These are phyloP conservation scores for Allygus modestus DNA, from an alignment of 2,888 invertebrate species.

Conservation along the genomic window DNA sequence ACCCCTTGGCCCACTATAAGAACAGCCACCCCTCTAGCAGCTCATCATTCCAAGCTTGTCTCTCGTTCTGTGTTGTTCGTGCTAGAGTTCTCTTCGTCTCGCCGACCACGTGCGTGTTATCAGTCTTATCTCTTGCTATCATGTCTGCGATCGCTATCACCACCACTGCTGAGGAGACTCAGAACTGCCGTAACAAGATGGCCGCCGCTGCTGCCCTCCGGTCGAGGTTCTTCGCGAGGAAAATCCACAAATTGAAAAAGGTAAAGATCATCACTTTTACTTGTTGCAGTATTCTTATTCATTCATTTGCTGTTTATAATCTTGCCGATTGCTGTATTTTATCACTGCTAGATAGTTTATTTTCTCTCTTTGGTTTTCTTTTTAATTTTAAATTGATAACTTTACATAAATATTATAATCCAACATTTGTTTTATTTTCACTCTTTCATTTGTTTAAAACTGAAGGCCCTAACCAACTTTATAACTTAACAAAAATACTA, in stretches of 20 bases:
- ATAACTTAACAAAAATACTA: no score
- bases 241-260: conserved; percentile 71
- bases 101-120: conserved; percentile 15
- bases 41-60: conserved; percentile 53
- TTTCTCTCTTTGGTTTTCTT: no score
- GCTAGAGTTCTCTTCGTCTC: not conserved
- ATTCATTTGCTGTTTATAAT: not conserved
- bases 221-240: conserved; percentile 67
- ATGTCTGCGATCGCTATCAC: conserved; percentile 28
- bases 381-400: no score
- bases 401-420: no score
- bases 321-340: not conserved
- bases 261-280: conserved; percentile 65
- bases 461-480: no score
- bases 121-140: conserved; percentile 1
- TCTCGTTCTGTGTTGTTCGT: conserved; percentile 28
- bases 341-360: no score
- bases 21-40: conserved; percentile 49
- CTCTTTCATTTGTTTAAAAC: no score
- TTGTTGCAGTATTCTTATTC: not conserved
- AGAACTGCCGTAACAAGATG: conserved; percentile 66
- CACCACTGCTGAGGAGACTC: conserved; percentile 63
- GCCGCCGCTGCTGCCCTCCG: conserved; percentile 62
- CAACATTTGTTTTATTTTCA: no score
- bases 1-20: conserved; percentile 55